Conservation (phyloP, 2,888 invertebrate genomes). For the Tridacna crocea region DNA sequence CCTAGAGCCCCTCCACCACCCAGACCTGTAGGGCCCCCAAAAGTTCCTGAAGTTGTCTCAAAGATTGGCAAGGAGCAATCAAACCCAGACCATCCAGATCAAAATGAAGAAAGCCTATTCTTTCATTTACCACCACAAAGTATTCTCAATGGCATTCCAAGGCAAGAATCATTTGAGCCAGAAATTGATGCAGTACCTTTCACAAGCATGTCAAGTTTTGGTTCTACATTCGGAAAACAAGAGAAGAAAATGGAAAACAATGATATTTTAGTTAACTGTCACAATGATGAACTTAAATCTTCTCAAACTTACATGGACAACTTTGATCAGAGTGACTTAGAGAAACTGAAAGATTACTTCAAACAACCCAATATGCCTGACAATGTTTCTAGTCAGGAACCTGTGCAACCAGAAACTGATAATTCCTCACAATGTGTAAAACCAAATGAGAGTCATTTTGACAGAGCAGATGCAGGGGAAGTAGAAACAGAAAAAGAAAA, state of each 20-base stretch:
- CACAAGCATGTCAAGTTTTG: conserved; percentile 54
- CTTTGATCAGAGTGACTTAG: not conserved
- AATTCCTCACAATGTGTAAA: not conserved
- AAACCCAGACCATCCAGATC: conserved; percentile 34
- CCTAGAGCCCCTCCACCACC: conserved; percentile 59
- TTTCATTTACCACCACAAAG: conserved; percentile 53
- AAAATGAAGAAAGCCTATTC: conserved; percentile 47
- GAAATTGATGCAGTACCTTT: conserved; percentile 36
- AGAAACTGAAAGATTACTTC: not conserved
- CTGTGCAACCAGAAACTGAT: not conserved
- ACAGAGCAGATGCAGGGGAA: not conserved
- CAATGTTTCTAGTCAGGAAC: not conserved
- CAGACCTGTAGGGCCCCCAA: conserved; percentile 53
- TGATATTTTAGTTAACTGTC: not conserved
- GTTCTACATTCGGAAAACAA: conserved; percentile 27
- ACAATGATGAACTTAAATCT: not conserved
- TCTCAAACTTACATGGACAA: too few relatives aligned
- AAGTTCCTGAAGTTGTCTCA: conserved; percentile 26
- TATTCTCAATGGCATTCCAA: conserved; percentile 39
- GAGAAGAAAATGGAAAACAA: conserved; percentile 17
- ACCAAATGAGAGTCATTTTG: not conserved
- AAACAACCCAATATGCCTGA: not conserved
- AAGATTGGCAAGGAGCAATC: conserved; percentile 8
- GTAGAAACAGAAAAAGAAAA: not conserved
- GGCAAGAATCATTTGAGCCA: conserved; percentile 45